Percentiles rank a stretch among this genome's conserved stretches.
Conservation (phyloP, 2,797 vertebrate genomes). For the Morelia viridis region DNA sequence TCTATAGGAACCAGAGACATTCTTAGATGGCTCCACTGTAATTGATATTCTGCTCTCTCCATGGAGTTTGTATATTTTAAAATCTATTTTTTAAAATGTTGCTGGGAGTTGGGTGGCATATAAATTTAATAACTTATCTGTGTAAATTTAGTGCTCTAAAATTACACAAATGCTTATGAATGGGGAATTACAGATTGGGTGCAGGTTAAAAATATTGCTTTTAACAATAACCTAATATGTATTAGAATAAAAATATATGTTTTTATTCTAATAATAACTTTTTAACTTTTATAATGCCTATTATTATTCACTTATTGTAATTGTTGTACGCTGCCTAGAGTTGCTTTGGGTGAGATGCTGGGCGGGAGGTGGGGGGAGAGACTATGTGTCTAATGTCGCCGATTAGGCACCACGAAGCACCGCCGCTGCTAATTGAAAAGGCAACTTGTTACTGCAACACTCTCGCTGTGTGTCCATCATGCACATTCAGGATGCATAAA, state of each 20-base stretch:
- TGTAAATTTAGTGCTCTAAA: not conserved
- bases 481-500: conserved; percentile 29
- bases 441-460: conserved; percentile 33
- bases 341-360: too few relatives aligned
- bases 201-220: not conserved
- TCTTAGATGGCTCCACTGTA: too few relatives aligned
- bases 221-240: not conserved
- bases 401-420: conserved; percentile 54
- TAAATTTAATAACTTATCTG: not conserved
- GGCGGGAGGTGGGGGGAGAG: not conserved
- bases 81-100: not conserved
- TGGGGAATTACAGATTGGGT: not conserved
- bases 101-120: not conserved
- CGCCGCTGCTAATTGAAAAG: conserved; percentile 38
- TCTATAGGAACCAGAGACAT: too few relatives aligned
- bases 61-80: too few relatives aligned
- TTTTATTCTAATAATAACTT: too few relatives aligned
- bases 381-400: conserved; percentile 39
- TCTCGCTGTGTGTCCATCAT: conserved; percentile 9
- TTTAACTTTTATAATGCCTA: too few relatives aligned
- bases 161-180: not conserved
- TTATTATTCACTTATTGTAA: too few relatives aligned
- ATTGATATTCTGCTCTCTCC: too few relatives aligned
- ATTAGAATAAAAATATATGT: not conserved
- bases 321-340: too few relatives aligned